phyloP scores from a whole-genome alignment of 2,113 vertebrate genomes.

The Tachycineta bicolor region DNA sequence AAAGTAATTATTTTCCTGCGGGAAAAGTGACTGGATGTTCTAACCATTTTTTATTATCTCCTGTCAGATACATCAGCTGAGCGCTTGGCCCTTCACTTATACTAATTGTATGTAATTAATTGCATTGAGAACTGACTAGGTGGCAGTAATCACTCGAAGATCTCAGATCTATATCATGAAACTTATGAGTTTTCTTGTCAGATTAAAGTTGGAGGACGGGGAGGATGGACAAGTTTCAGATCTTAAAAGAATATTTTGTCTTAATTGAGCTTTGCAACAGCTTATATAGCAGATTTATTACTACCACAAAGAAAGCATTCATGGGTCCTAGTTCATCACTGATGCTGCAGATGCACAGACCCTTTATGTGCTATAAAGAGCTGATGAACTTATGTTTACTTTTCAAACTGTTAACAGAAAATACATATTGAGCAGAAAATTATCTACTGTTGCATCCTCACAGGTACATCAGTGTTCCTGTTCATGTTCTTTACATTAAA shows the following conservation, averaged over 20 bases:
- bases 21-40: background rate
- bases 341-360: background rate
- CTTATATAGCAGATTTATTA: background rate
- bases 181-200: background rate
- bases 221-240: background rate
- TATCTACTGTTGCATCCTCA: background rate
- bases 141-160: constrained; percentile 37
- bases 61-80: background rate
- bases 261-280: background rate
- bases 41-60: background rate
- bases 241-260: constrained; percentile 7
- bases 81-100: background rate
- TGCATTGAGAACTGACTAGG: constrained; percentile 25
- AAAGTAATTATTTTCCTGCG: background rate
- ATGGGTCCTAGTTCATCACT: background rate
- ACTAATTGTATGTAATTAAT: background rate
- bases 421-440: background rate
- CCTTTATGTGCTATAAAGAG: background rate
- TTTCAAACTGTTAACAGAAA: background rate
- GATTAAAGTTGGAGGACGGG: background rate
- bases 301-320: background rate
- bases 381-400: background rate
- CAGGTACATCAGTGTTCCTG: background rate
- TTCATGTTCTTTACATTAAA: background rate
- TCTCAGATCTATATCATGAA: background rate